Evolutionary conservation across 2,113 vertebrate species (phyloP), one percentile per base, ranked within the genome.

Genomic region (Telmatochromis sp.): DNA sequence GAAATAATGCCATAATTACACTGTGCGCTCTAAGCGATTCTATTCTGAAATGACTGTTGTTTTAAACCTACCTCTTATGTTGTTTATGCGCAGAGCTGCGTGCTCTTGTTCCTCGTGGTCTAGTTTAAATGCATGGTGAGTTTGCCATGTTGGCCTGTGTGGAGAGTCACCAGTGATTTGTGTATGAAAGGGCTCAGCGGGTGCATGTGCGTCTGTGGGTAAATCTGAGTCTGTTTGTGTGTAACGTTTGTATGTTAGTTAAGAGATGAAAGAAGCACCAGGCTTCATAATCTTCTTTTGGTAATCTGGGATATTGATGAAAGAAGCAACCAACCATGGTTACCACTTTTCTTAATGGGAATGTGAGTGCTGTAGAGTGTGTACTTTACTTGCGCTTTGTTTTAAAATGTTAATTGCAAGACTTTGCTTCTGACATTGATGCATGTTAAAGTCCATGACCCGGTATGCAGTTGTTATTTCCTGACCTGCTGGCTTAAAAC

Each of bases 261-360:
- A 45, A 49, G 10, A 86, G 19, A 75, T 80, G 45, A 78, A 78
- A 49, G 73, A 78, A 78, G 87, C 63, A 57, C 14, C 60, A 14
- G 78, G 7, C 12, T 78, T 47, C 57, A 81, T 89, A 91, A 90
- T 91, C 90, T 86, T 7, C 89, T 89, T 90, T 37, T n/a, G 31
- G 4, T 94, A 91, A 93, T 93, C 89, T 89, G 83, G 82, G 65
- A 57, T 80, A 21, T 83, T 88, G 75, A 82, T 84, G 63, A 85
- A 80, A 80, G 51, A 75, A 40, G 33, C 45, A 49, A 26, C 83
- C 40, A 40, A 11, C 9, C 58, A 63, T 9, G 12, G 23, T 12
- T 31, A 21, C 49, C 73, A 84, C 83, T 87, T 84, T 49, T 73
- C 8, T 13, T 60, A 86, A 82, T 84, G 70, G 85, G 37, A 47